Evolutionary conservation across 2,797 vertebrate genomes (phyloP).

Genomic region (Propithecus perrieri): DNA sequence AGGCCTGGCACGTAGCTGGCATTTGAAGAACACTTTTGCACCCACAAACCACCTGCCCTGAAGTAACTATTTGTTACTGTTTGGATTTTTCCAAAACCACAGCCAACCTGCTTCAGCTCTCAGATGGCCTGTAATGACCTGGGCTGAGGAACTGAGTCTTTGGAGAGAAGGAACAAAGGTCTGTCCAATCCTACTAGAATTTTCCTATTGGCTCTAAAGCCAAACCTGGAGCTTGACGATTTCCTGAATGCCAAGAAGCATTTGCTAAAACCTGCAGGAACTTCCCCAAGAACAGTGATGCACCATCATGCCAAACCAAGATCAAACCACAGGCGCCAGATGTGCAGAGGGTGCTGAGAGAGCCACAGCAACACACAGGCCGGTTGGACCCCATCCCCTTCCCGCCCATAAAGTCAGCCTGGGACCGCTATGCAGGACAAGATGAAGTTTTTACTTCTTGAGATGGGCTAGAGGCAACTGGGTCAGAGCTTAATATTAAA

Average conservation of each 20-base stretch:
- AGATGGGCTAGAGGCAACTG: neutral
- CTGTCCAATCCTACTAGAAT: neutral
- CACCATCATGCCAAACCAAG: neutral
- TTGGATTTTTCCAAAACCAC: neutral
- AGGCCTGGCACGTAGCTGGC: neutral
- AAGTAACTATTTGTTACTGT: neutral
- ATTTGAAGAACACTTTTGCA: neutral
- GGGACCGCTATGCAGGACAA: neutral
- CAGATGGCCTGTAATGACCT: neutral
- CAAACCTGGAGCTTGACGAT: neutral
- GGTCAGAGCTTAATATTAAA: neutral
- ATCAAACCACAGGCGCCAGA: neutral
- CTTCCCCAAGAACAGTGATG: neutral
- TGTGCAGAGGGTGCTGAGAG: neutral
- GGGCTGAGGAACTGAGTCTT: neutral
- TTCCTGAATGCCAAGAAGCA: neutral
- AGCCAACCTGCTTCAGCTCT: neutral
- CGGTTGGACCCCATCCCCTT: neutral
- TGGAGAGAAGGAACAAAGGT: neutral
- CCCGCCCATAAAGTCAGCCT: neutral
- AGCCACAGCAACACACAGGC: neutral
- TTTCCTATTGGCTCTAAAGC: neutral
- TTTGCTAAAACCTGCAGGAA: too few species aligned
- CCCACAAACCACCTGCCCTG: neutral
- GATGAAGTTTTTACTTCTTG: neutral